Evolutionary conservation across 2,113 vertebrate genomes (phyloP).

Genomic region (Climacteris rufus): DNA sequence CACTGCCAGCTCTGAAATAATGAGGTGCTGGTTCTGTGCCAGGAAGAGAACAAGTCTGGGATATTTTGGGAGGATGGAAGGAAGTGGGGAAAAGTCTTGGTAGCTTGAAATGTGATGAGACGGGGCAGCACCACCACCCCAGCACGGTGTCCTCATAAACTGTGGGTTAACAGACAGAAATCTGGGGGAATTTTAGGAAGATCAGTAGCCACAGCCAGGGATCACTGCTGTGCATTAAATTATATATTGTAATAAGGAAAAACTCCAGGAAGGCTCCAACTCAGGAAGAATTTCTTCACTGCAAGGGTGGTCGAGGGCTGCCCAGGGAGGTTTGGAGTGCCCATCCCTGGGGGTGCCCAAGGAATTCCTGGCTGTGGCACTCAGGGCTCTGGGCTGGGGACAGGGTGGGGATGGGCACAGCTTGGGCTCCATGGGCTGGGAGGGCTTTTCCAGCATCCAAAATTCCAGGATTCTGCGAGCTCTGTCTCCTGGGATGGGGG

Average conservation of each 20-base stretch:
- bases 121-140: rapidly evolving
- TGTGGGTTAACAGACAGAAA: too few relatives aligned
- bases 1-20: not conserved
- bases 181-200: not conserved
- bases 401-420: not conserved
- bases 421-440: rapidly evolving
- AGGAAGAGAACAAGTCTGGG: not conserved
- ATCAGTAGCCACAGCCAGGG: not conserved
- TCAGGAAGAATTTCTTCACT: not conserved
- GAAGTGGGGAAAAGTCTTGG: not conserved
- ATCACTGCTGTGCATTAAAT: not conserved
- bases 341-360: not conserved
- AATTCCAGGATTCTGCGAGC: rapidly evolving
- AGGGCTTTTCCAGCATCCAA: rapidly evolving
- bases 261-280: not conserved
- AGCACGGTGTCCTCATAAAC: rapidly evolving
- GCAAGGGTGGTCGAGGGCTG: not conserved
- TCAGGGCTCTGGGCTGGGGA: not conserved
- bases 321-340: not conserved
- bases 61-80: not conserved
- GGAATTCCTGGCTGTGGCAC: not conserved
- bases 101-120: not conserved
- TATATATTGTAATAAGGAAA: not conserved
- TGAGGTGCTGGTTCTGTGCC: not conserved
- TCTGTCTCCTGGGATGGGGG: not conserved